phyloP scores from a whole-genome alignment of 2,113 vertebrate genomes.

The Prunella himalayana region DNA sequence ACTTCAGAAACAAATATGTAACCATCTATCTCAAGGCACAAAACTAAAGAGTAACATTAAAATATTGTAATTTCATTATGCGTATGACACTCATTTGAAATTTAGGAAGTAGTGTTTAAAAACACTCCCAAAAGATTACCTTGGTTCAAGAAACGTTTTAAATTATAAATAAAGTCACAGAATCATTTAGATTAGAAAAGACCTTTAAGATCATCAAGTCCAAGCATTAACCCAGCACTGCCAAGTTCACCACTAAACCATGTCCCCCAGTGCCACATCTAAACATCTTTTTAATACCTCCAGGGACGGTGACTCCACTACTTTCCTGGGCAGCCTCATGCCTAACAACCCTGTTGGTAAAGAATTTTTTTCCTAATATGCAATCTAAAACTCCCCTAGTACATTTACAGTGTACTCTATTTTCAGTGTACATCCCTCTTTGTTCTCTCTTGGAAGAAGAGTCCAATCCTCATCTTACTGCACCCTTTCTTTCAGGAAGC shows the following conservation, averaged over 20 bases:
- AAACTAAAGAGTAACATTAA: background rate
- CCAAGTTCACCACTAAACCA: background rate
- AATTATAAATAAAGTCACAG: background rate
- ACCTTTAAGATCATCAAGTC: background rate
- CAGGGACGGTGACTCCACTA: background rate
- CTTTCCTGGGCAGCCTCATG: background rate
- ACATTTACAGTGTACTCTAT: too few species aligned
- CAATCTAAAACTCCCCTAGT: background rate
- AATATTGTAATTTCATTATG: background rate
- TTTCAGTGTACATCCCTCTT: background rate
- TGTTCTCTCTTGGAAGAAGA: background rate
- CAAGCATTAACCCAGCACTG: background rate
- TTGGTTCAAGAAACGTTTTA: background rate
- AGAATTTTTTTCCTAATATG: background rate
- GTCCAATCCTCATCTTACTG: background rate
- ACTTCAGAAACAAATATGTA: slow-evolving; percentile 59
- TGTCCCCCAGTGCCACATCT: background rate
- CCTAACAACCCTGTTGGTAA: background rate
- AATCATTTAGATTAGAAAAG: background rate
- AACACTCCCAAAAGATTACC: background rate
- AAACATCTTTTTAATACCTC: background rate
- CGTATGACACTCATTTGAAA: background rate
- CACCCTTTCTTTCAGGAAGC: background rate
- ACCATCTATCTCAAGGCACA: background rate
- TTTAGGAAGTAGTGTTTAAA: background rate